Conservation (phyloP, 2,888 invertebrate species). For the Lagria hirta region DNA sequence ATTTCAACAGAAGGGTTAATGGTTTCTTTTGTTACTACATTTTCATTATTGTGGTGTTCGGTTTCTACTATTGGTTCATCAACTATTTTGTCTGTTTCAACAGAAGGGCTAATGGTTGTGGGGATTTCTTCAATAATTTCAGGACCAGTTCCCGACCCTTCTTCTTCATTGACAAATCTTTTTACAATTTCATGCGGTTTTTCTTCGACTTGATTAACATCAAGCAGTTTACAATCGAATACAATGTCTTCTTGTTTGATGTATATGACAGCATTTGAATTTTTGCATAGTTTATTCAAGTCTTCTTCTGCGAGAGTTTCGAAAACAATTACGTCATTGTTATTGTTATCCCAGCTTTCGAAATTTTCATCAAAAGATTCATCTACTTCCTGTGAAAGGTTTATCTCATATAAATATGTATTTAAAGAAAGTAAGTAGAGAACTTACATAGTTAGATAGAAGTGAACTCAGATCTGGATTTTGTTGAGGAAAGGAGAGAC, state of each 20-base stretch:
- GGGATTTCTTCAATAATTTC: too few species aligned
- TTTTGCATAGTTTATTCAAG: conserved; percentile 50
- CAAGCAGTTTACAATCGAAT: conserved; percentile 9
- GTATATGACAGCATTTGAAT: conserved; percentile 45
- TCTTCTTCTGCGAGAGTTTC: conserved; percentile 35
- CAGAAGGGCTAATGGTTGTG: too few species aligned
- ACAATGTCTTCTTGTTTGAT: conserved; percentile 12
- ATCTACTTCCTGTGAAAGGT: conserved; percentile 1
- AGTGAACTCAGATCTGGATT: conserved; percentile 12
- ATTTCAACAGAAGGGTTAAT: too few species aligned
- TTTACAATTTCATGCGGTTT: conserved; percentile 6
- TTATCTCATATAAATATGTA: background rate
- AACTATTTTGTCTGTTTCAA: too few species aligned
- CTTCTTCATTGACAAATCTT: conserved; percentile 5
- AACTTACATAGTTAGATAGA: conserved; percentile 20
- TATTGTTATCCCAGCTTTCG: conserved; percentile 8
- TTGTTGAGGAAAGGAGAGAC: conserved; percentile 11
- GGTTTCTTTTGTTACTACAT: conserved; percentile 3
- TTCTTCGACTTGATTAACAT: conserved; percentile 19
- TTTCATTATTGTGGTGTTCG: conserved; percentile 4
- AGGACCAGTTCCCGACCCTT: conserved; percentile 2
- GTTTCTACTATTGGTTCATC: conserved; percentile 1
- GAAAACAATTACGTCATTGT: conserved; percentile 9
- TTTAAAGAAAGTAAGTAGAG: conserved; percentile 4
- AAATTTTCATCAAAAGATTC: conserved; percentile 2